A percentile compares a stretch with the other conserved stretches of the same genome.
phyloP scores from a whole-genome alignment of 2,113 vertebrate genomes.

The Pandion haliaetus region DNA sequence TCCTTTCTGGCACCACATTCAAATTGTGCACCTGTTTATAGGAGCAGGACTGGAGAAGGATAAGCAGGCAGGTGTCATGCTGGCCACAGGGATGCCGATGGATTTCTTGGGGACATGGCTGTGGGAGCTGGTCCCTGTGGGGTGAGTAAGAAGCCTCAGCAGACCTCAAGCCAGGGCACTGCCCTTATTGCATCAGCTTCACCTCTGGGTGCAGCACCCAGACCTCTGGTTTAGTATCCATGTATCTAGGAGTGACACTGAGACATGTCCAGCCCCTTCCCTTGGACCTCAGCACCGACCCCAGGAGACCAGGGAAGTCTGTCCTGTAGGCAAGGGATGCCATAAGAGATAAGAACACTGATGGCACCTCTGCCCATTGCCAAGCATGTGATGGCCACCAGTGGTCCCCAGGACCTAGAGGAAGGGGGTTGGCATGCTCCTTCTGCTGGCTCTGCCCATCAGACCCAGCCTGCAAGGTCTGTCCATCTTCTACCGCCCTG shows the following conservation, averaged over 20 bases:
- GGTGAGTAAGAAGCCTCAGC: slow-evolving; percentile 53
- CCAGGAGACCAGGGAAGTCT: rapidly evolving
- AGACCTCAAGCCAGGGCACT: not conserved
- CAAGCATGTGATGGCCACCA: rapidly evolving
- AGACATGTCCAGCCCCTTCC: not conserved
- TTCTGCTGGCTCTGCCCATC: not conserved
- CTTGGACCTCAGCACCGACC: not conserved
- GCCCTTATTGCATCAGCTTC: not conserved
- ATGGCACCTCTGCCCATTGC: not conserved
- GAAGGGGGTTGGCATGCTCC: not conserved
- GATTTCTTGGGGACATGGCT: slow-evolving; percentile 77
- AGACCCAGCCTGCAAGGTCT: not conserved
- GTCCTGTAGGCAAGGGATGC: not conserved
- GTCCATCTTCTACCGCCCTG: not conserved
- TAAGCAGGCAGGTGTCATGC: not conserved
- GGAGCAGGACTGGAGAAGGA: rapidly evolving
- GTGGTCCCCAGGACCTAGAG: not conserved
- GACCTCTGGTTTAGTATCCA: not conserved
- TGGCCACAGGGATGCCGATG: not conserved
- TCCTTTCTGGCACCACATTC: not conserved
- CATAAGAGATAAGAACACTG: not conserved
- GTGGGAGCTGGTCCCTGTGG: slow-evolving; percentile 72
- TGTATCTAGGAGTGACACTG: not conserved
- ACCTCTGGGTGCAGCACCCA: not conserved
- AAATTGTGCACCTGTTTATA: not conserved